Evolutionary conservation across 2,113 vertebrate species (phyloP), one percentile per base, ranked within the genome.

Genomic region (Rhipidura dahli): DNA sequence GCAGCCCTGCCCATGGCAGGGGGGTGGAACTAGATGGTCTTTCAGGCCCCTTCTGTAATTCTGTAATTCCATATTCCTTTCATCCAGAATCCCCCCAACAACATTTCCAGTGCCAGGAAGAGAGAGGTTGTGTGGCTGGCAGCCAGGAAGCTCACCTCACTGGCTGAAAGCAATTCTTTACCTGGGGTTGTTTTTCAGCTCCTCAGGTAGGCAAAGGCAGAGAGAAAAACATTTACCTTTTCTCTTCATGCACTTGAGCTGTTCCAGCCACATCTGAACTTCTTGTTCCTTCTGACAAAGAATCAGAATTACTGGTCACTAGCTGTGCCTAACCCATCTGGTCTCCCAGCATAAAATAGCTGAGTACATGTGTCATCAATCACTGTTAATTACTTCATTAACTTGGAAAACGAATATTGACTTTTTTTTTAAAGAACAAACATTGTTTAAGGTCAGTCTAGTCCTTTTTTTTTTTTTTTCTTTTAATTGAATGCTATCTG

Each of bases 381-480:
- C 95, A 97, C 73, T 83, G 84, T 47, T 94, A 94, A 94, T 97
- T 90, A 95, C 91, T 96, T 96, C 89, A 96, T 91, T 95, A 96
- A 93, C 90, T 94, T 75, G 44, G 53, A 93, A 78, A 89, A 93
- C 89, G 64, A 90, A 91, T 95, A 95, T 93, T 90, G 93, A 93
- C 89, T 91, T 89, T 92, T 82, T 39, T 93, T 51, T 11, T 33
- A n/a, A 90, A 94, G 92, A 94, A 93, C 93, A 94, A 92, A 94
- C 86, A 96, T 89, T 95, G 90, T 94, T 95, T 94, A 94, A 94
- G 75, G 82, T 93, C 86, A 90, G 63, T 30, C 63, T 40, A 56
- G 35, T 35, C 60, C 1, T 33, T 2, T 31, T 17, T 26, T 57
- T 9, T 51, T 54, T 22, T 20, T 73, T 7, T 45, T 19, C 63